Percentiles rank a stretch among this genome's conserved stretches.
Evolutionary conservation across 2,888 invertebrate genomes (phyloP).

Genomic region (Diloba caeruleocephala): DNA sequence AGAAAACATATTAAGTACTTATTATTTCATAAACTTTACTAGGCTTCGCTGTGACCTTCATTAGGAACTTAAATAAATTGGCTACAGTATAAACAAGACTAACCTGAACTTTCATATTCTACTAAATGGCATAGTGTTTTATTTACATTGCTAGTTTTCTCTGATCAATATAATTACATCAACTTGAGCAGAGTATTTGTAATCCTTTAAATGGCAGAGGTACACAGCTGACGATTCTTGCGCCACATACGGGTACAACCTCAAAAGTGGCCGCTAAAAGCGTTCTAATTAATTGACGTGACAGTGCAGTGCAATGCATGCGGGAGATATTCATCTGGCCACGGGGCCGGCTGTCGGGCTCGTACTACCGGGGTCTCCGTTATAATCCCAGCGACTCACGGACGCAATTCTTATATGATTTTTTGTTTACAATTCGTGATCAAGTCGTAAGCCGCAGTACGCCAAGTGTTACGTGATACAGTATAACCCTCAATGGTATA

Average conservation of each 20-base stretch:
- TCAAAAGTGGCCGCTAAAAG: slow-evolving; percentile 40
- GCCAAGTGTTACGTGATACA: slow-evolving; percentile 59
- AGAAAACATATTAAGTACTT: too few species aligned
- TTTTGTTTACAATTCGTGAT: slow-evolving; percentile 59
- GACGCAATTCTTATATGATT: slow-evolving; percentile 27
- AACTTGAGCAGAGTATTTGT: slow-evolving; percentile 21
- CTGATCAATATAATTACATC: slow-evolving; percentile 18
- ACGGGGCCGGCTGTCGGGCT: background rate
- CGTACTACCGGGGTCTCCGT: background rate
- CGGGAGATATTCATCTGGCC: slow-evolving; percentile 32
- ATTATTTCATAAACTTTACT: too few species aligned
- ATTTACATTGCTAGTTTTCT: slow-evolving; percentile 17
- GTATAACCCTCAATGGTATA: too few species aligned
- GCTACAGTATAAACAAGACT: slow-evolving; percentile 1
- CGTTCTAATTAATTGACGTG: slow-evolving; percentile 47
- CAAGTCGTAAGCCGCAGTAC: slow-evolving; percentile 51
- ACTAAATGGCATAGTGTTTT: slow-evolving; percentile 10
- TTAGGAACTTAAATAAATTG: background rate
- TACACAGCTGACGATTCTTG: slow-evolving; percentile 33
- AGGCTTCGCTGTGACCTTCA: too few species aligned
- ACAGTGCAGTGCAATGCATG: slow-evolving; percentile 32
- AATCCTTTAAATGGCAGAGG: slow-evolving; percentile 32
- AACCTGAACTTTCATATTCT: slow-evolving; percentile 9
- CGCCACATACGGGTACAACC: slow-evolving; percentile 32
- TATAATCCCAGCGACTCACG: slow-evolving; percentile 35